Evolutionary conservation across 2,888 invertebrate genomes (phyloP).

Genomic region (Troilus luridus): DNA sequence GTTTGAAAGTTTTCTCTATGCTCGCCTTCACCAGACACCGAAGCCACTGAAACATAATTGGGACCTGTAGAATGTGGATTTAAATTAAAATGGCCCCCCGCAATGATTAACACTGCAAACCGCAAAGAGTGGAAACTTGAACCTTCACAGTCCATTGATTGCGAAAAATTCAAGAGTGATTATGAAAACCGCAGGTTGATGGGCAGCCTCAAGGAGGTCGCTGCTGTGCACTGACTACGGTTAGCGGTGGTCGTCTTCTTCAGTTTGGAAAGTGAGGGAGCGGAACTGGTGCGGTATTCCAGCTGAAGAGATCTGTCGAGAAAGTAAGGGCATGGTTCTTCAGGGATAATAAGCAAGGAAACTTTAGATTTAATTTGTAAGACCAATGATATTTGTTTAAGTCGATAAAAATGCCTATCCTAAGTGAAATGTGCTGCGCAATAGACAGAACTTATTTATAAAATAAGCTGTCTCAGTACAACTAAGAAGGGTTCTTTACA

Average conservation of each 20-base stretch:
- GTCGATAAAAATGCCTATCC: no score
- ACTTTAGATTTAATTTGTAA: not conserved
- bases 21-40: not conserved
- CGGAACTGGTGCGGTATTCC: conserved; percentile 10
- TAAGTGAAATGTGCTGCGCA: no score
- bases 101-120: not conserved
- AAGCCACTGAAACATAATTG: not conserved
- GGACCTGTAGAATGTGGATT: not conserved
- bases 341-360: not conserved
- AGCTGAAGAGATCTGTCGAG: not conserved
- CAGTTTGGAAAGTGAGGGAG: conserved; percentile 33
- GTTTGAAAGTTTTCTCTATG: not conserved
- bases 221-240: not conserved
- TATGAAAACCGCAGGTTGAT: not conserved
- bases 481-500: no score
- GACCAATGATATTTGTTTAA: no score
- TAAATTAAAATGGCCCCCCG: not conserved
- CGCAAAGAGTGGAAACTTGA: conserved; percentile 3
- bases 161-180: conserved; percentile 24
- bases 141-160: conserved; percentile 29
- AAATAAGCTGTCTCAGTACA: no score
- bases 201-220: not conserved
- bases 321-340: not conserved
- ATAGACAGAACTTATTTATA: no score
- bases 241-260: conserved; percentile 13